Base-by-base conservation (phyloP, 2,113 vertebrate species). In the Eublepharis macularius region DNA sequence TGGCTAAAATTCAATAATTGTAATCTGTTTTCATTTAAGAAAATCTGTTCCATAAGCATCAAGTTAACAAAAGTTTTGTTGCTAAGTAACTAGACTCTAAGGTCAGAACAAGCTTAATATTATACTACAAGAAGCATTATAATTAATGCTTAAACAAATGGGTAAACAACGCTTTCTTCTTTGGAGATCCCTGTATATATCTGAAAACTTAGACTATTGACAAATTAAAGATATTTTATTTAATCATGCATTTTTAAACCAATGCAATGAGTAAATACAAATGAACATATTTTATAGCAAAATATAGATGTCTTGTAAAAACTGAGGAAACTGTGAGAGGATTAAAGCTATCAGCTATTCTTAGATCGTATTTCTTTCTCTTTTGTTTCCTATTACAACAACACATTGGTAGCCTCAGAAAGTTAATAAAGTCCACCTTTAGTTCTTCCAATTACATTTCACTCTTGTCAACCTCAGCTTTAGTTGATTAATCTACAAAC, bases 71-170 rank as follows among this genome's bases (percentile, higher is more conserved):
- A 41, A 76, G 32, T 34, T 49, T 32, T 1, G 54, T 87, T 90
- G 65, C 73, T 91, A 94, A 93, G 57, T 86, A 89, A 83, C 90
- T 32, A 88, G 24, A 12, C 36, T 86, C 84, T 81, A 5, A 77
- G 85, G 89, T 90, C 93, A n/a, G 92, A 92, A 88, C 76, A 0
- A 89, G 63, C 32, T 86, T 72, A 39, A 75, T 26, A 51, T 39
- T 12, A 68, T 10, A 24, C 2, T 39, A 26, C 11, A 39, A 49
- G 21, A 3, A 82, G 26, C 2, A 85, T 72, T 89, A 90, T 10
- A 80, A 26, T 74, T 85, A 43, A n/a, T n/a, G n/a, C n/a, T n/a
- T n/a, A n/a, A 85, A 83, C 82, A 81, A 10, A 39, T 5, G 9
- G 68, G 11, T 86, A 9, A 12, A 6, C 47, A 7, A 82, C 72